Evolutionary conservation across 2,888 invertebrate species (phyloP), one percentile per base, ranked within the genome.

Genomic region (Trichogramma dendrolimi): DNA sequence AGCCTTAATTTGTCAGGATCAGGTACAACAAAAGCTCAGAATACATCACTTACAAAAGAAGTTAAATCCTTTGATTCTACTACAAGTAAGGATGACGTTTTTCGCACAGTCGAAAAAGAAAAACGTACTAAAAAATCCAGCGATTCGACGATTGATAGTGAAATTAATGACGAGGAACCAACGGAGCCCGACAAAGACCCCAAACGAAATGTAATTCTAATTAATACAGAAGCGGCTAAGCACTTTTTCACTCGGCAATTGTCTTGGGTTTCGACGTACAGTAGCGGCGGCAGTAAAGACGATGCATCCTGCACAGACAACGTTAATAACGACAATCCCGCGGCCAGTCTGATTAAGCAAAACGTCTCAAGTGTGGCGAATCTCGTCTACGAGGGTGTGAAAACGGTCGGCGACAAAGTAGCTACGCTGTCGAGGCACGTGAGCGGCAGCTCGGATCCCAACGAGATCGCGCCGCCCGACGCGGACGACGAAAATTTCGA

Each of bases 191-290:
- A 72, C 6, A 76, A 75, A 59, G 78, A 79, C 52, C 77, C 76
- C 57, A 84, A 84, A 71, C 79, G 82, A 62, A 88, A 87, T 71
- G 86, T 87, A 70, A 86, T 88, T 71, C 87, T 90, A 74, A 86
- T 90, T n/a, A 89, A 90, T 74, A 88, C 89, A 41, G 88, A 88
- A 80, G 88, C 89, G 52, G 90, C 91, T 4, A 84, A 86, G 70
- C 89, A 91, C 71, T 91, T 89, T 79, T 78, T 91, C 56, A 88
- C 88, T 14, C 83, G 86, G 69, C 91, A 91, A 71, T 79, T 90
- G 27, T 88, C 88, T 2, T 88, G 88, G 86, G 87, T 89, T 57
- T 87, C 88, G 7, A 79, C 80, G 2, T 80, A 79, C 43, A 27
- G 27, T 27, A 3, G 27, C 27, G 27, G 27, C 3, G 78, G 80